Evolutionary conservation across 2,113 vertebrate species (phyloP), one percentile per base, ranked within the genome.

Genomic region (Capra hircus): DNA sequence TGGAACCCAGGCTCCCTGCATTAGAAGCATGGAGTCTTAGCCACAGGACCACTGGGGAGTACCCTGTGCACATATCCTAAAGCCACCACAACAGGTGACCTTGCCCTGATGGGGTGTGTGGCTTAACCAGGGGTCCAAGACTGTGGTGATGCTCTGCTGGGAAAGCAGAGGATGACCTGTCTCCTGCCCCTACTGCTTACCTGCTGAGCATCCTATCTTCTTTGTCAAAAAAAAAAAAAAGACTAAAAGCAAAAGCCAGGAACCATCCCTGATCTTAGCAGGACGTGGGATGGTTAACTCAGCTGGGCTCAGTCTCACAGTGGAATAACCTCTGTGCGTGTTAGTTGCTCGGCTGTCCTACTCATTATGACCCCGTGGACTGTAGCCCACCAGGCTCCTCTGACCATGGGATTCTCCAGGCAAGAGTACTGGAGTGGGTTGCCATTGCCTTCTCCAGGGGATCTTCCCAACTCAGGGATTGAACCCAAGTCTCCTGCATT

Each of bases 111-210:
- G 19, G 12, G 12, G 8, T 43, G 12, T 28, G 64, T 28, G 13
- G 4, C 45, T 40, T 60, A 6, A 28, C 83, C 1, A 0, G 30
- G 23, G 74, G 17, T 3, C 81, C 0, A 6, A 59, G 17, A 52
- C 2, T 55, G 11, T 0, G 0, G 57, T 40, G 43, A 30, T 1
- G 11, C 21, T 15, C n/a, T 81, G 15, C 71, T 25, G 36, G 13
- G 16, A 27, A 17, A 14, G 8, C 4, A 16, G 48, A 78, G 52
- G 71, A 59, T 10, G 52, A n/a, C 45, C 23, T 21, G 1, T 27
- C 30, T 13, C 11, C 78, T 16, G 12, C 60, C 64, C 15, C 50
- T 50, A 17, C 17, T 5, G 43, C 27, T 48, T 53, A 28, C 28
- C 2, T 13, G 17, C 30, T 33, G 30, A n/a, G 57, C 13, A 30